phyloP scores from a whole-genome alignment of 2,888 invertebrate genomes.

The Patella depressa region DNA sequence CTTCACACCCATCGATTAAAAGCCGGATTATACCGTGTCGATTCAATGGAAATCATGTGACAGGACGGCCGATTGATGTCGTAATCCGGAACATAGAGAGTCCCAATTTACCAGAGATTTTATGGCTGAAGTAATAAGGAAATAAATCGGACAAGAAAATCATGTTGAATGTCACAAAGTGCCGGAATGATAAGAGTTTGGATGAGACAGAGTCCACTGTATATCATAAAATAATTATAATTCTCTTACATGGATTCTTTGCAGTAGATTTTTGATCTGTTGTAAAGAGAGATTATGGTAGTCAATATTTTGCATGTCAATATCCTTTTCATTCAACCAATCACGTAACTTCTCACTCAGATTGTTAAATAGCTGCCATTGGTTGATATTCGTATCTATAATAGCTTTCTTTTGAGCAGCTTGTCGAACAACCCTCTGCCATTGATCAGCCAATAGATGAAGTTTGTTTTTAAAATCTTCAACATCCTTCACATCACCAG shows the following conservation, averaged over 20 bases:
- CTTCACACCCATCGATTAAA: too few relatives aligned
- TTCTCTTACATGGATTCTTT: conserved; percentile 54
- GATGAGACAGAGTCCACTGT: too few relatives aligned
- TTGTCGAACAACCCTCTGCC: conserved; percentile 65
- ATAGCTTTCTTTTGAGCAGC: conserved; percentile 65
- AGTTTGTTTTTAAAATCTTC: conserved; percentile 67
- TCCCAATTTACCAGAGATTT: too few relatives aligned
- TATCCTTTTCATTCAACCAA: conserved; percentile 62
- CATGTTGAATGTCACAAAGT: too few relatives aligned
- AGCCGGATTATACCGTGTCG: too few relatives aligned
- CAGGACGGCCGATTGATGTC: too few relatives aligned
- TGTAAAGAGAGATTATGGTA: conserved; percentile 58
- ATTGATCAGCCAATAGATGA: conserved; percentile 64
- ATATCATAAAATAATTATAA: background rate
- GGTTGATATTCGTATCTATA: conserved; percentile 58
- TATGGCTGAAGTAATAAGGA: too few relatives aligned
- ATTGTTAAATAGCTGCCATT: conserved; percentile 63
- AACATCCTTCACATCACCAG: conserved; percentile 58
- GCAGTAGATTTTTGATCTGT: conserved; percentile 55
- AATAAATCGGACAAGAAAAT: too few relatives aligned
- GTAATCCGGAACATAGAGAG: too few relatives aligned
- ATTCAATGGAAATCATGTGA: too few relatives aligned
- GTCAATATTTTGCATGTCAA: conserved; percentile 53
- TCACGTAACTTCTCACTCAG: conserved; percentile 53
- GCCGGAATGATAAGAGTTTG: too few relatives aligned